Evolutionary conservation across 2,888 invertebrate species (phyloP).

Genomic region (Eupsilia transversa): DNA sequence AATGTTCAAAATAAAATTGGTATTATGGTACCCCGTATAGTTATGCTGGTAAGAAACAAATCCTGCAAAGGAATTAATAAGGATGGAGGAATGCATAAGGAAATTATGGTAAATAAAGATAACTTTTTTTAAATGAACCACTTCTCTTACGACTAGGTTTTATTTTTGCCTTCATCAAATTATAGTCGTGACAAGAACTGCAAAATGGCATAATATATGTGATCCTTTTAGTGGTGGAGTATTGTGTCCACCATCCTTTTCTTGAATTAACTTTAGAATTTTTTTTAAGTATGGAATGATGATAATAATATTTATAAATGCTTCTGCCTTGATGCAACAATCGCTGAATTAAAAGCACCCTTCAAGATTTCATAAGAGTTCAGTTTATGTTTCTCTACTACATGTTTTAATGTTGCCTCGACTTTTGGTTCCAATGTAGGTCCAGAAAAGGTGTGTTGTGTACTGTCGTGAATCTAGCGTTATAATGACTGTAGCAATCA

Average conservation of each 20-base stretch:
- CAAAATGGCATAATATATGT: not conserved
- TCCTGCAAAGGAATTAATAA: constrained; percentile 5
- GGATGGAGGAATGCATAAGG: too few relatives aligned
- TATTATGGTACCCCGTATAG: not conserved
- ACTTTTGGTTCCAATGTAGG: constrained; percentile 14
- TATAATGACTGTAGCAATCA: constrained; percentile 42
- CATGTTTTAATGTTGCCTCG: constrained; percentile 38
- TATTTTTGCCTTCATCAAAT: not conserved
- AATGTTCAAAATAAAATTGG: not conserved
- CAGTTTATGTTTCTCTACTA: constrained; percentile 35
- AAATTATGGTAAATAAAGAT: not conserved
- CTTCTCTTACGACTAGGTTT: not conserved
- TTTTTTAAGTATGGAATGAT: not conserved
- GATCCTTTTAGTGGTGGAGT: too few relatives aligned
- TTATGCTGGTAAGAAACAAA: not conserved
- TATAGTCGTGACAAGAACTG: not conserved
- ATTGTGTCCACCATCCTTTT: not conserved
- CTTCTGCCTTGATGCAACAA: constrained; percentile 27
- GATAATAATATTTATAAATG: not conserved
- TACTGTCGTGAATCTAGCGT: constrained; percentile 62
- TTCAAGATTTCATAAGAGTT: constrained; percentile 14
- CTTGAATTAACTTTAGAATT: not conserved
- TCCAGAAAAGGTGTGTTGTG: constrained; percentile 45
- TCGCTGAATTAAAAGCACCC: constrained; percentile 38
- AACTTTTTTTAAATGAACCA: not conserved